These are phyloP conservation scores for Steinernema carpocapsae DNA, from an alignment of 2,888 invertebrate species.

Conservation along the genomic window DNA sequence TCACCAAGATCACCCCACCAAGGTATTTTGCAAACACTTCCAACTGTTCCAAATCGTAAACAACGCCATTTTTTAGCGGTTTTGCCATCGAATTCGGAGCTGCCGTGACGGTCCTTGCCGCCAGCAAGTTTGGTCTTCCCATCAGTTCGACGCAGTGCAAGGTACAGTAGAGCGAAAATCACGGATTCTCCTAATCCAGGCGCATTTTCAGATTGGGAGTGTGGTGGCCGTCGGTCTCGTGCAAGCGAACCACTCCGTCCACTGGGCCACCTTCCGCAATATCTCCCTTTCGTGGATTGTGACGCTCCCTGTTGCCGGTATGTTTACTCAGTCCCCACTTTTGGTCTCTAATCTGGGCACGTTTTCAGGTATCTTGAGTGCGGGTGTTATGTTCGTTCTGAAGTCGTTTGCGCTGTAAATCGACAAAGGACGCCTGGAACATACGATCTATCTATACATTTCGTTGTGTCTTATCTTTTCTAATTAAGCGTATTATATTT, in stretches of 20 bases:
- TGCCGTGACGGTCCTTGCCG: constrained; percentile 91
- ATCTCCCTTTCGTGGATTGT: constrained; percentile 97
- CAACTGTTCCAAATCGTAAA: not conserved
- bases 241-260: constrained; percentile 74
- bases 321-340: not conserved
- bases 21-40: constrained; percentile 75
- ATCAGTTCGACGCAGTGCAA: constrained; percentile 95
- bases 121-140: constrained; percentile 94
- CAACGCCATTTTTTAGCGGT: constrained; percentile 73
- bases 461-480: constrained; percentile 6
- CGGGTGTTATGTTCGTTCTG: constrained; percentile 49
- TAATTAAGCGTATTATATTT: constrained; percentile 5
- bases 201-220: constrained; percentile 76
- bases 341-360: not conserved
- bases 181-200: not conserved
- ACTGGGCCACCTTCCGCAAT: constrained; percentile 76
- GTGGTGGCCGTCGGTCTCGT: constrained; percentile 93
- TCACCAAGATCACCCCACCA: constrained; percentile 93
- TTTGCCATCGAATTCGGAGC: constrained; percentile 95
- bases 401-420: constrained; percentile 44
- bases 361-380: constrained; percentile 49
- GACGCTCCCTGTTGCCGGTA: constrained; percentile 81
- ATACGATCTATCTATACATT: constrained; percentile 36
- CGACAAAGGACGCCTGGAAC: not conserved
- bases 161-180: constrained; percentile 70